phyloP scores from a whole-genome alignment of 1,140 invertebrate genomes.

The Harlomillsia oculata region DNA sequence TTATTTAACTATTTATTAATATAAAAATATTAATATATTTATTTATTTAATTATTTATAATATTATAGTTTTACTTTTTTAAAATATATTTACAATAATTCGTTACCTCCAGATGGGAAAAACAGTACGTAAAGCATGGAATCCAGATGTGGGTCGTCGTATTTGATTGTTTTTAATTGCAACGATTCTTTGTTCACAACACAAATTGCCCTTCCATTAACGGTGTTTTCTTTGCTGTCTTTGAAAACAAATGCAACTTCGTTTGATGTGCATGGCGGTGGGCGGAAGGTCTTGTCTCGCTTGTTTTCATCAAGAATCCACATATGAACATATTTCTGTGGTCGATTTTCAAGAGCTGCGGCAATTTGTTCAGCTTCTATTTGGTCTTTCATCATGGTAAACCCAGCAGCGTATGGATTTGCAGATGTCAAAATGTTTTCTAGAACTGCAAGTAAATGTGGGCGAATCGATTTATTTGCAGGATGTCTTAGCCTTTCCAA shows the following conservation, averaged over 20 bases:
- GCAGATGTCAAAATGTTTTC: background rate
- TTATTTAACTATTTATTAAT: too few species aligned
- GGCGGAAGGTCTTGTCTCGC: background rate
- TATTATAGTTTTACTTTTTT: too few species aligned
- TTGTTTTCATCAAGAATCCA: background rate
- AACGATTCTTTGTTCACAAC: background rate
- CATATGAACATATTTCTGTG: background rate
- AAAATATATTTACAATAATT: too few species aligned
- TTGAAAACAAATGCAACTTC: conserved; percentile 31
- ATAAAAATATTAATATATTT: too few species aligned
- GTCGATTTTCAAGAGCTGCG: background rate
- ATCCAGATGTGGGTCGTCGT: conserved; percentile 37
- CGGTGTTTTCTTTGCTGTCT: conserved; percentile 12
- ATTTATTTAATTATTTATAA: too few species aligned
- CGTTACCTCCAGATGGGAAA: conserved; percentile 42
- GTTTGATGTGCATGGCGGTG: conserved; percentile 37
- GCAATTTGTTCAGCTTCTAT: background rate
- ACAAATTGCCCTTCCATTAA: conserved; percentile 19
- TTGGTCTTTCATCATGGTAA: conserved; percentile 8
- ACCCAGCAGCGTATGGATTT: conserved; percentile 13
- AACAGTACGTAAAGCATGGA: conserved; percentile 43
- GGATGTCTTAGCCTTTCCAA: background rate
- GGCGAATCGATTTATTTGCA: background rate
- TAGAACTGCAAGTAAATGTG: background rate
- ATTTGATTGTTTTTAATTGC: background rate